These are phyloP conservation scores for Caenorhabditis uteleia DNA, from an alignment of 2,888 invertebrate species.

Conservation along the genomic window DNA sequence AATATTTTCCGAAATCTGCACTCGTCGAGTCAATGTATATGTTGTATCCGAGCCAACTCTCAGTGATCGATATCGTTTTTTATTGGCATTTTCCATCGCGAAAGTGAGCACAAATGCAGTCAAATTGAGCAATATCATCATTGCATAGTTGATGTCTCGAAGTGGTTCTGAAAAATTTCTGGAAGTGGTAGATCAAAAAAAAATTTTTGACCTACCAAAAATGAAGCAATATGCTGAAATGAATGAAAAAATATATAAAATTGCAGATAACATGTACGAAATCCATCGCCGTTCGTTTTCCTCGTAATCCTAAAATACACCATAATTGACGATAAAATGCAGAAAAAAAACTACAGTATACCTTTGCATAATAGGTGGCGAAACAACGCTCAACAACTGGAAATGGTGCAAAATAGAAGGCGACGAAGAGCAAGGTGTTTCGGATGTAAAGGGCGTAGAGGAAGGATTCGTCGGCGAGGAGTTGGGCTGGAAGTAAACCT, in stretches of 20 bases:
- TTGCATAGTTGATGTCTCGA: slow-evolving; percentile 16
- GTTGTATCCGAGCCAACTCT: slow-evolving; percentile 2
- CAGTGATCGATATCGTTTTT: slow-evolving; percentile 15
- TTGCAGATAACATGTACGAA: slow-evolving; percentile 30
- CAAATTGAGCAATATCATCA: slow-evolving; percentile 29
- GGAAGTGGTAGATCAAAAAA: no score
- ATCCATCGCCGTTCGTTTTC: slow-evolving; percentile 38
- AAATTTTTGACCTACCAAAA: slow-evolving; percentile 19
- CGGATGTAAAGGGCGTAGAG: slow-evolving; percentile 33
- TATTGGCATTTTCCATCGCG: slow-evolving; percentile 19
- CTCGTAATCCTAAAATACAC: slow-evolving; percentile 44
- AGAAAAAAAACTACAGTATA: no score
- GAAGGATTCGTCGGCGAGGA: slow-evolving; percentile 12
- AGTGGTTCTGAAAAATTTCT: no score
- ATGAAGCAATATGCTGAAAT: slow-evolving; percentile 37
- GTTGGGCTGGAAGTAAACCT: slow-evolving; percentile 22
- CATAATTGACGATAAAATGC: no score
- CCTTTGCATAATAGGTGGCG: slow-evolving; percentile 38
- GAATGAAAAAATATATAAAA: slow-evolving; percentile 30
- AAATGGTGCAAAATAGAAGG: slow-evolving; percentile 46
- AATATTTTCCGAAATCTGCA: slow-evolving; percentile 31
- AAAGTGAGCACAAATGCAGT: slow-evolving; percentile 35
- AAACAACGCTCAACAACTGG: slow-evolving; percentile 41
- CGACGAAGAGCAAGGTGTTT: slow-evolving; percentile 41
- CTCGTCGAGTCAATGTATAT: slow-evolving; percentile 16